Evolutionary conservation across 2,888 invertebrate species (phyloP), one percentile per base, ranked within the genome.

Genomic region (Crematogaster levior): DNA sequence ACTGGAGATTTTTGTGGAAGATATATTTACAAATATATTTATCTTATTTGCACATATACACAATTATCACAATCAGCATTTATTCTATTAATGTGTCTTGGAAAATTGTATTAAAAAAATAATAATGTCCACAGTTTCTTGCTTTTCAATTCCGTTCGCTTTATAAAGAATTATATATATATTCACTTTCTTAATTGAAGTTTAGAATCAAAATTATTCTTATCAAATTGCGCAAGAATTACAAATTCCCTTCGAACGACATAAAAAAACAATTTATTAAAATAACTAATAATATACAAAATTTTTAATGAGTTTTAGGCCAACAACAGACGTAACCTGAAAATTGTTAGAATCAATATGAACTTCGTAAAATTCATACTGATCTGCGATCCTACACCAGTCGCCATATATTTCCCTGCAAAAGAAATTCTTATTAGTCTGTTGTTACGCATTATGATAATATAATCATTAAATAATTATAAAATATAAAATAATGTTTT

Each of bases 371-470:
- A n/a, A 58, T 82, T 86, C 63, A 88, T 63, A 27, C 61, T 61
- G 61, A 43, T 37, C 66, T 72, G 53, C 73, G 79, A 85, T 81
- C 24, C 83, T 53, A 87, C 88, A 51, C 89, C 90, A 56, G 90
- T 92, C n/a, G 94, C 94, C 81, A 90, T 77, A 81, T 93, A 90
- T 85, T 94, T 94, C 94, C 94, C 94, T 94, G 90, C 1, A 89
- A 92, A 73, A 74, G 51, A 72, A 51, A 74, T 61, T 43, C 15
- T 40, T 10, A 75, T 58, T 63, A 12, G 12, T 63, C 72, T 43
- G 0, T 7, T 48, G 40, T 68, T n/a, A 58, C 1, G n/a, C 37
- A 37, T 48, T 43, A 24, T 58, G 51, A 43, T 30, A 43, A 30
- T 27, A 5, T 58, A 56, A 43, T 40, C 0, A 73, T 40, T 60